Evolutionary conservation across 30 jellyfish, hydroid and myxozoan species (phyloP).

Genomic region (Morbakka virulenta): DNA sequence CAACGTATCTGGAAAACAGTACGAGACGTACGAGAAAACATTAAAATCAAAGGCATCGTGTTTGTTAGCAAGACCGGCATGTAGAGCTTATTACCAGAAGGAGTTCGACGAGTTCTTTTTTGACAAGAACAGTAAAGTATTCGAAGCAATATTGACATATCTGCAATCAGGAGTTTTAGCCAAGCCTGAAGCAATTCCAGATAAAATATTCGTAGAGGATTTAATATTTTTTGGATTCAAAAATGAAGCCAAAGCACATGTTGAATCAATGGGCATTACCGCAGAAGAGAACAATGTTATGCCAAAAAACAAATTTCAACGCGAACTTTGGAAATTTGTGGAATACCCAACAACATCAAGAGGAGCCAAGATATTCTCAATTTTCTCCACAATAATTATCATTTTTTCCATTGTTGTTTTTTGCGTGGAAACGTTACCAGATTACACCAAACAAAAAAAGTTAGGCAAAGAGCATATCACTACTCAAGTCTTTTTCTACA

Average conservation of each 20-base stretch:
- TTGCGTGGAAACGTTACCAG: slow-evolving; percentile 81
- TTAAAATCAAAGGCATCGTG: slow-evolving; percentile 41
- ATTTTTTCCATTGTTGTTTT: slow-evolving; percentile 64
- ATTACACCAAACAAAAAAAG: neutral
- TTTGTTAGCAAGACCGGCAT: slow-evolving; percentile 25
- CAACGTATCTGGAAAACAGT: slow-evolving; percentile 71
- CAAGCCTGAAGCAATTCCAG: slow-evolving; percentile 71
- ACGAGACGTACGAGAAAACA: slow-evolving; percentile 74
- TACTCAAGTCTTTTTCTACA: slow-evolving; percentile 18
- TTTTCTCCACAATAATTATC: slow-evolving; percentile 56
- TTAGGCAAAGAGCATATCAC: slow-evolving; percentile 11
- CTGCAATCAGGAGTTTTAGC: slow-evolving; percentile 70
- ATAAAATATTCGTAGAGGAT: slow-evolving; percentile 64
- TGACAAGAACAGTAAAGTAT: slow-evolving; percentile 69
- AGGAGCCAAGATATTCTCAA: slow-evolving; percentile 46
- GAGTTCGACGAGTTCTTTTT: slow-evolving; percentile 60
- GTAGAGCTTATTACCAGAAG: slow-evolving; percentile 51
- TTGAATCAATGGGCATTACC: slow-evolving; percentile 12
- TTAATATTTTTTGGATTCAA: slow-evolving; percentile 78
- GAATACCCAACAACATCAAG: slow-evolving; percentile 69
- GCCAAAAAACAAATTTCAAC: slow-evolving; percentile 39
- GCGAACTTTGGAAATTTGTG: slow-evolving; percentile 61
- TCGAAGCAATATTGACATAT: slow-evolving; percentile 73
- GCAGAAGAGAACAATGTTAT: slow-evolving; percentile 7
- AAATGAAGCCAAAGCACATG: slow-evolving; percentile 59